Evolutionary conservation across 2,797 vertebrate species (phyloP), one percentile per base, ranked within the genome.

Genomic region (Syngnathus acus): DNA sequence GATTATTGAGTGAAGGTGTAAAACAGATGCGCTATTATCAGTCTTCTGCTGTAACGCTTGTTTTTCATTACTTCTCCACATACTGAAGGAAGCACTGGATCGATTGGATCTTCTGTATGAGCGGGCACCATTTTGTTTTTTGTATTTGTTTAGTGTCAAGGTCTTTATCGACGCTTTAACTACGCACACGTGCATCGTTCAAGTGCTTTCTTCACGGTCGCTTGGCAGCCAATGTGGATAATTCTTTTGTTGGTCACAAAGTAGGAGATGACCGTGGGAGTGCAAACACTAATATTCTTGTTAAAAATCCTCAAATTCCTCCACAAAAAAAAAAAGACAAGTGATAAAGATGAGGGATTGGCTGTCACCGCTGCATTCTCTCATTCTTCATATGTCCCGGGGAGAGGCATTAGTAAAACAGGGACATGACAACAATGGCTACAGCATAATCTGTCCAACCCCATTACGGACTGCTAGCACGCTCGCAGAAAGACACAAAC

Each of bases 331-430:
- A 54, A 68, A 57, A 43, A 32, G 54, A 51, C 60, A 62, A 66
- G 62, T 54, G 54, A 57, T 14, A 62, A 43, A 48, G 70, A 70
- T 43, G 63, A 42, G 68, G 51, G 64, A 67, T 75, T 73, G 50
- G 21, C 37, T 64, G 71, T 66, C 71, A 73, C 65, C 65, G 70
- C 76, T 72, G 69, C 69, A 75, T 78, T 73, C 57, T 80, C 67
- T 82, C 66, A 45, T 70, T 66, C 66, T 73, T 74, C 63, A 70
- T 60, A 64, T 68, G 73, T 67, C 72, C 26, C 68, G 67, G 65
- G 81, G 69, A 75, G 74, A 70, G 78, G 78, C 82, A 86, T 86
- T 86, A 86, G 86, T 85, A 79, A 83, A 86, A 86, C 85, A 86
- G 74, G 83, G 81, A 86, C 83, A 80, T 87, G 84, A 85, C 83